phyloP scores from a whole-genome alignment of 1,140 invertebrate genomes.

The Nephila pilipes region DNA sequence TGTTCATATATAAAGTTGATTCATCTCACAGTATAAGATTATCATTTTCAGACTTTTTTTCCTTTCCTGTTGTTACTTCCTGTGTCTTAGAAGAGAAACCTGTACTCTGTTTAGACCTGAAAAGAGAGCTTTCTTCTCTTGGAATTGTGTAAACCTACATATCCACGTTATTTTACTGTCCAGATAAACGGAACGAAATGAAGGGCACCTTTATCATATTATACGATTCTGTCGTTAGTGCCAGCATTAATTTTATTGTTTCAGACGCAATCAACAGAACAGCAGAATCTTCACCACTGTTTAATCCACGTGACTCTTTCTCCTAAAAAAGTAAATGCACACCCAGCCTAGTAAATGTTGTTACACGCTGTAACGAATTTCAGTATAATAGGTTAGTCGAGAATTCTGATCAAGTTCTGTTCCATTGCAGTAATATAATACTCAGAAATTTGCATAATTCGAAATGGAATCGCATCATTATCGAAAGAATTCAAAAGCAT shows the following conservation, averaged over 20 bases:
- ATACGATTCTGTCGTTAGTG: constrained; percentile 7
- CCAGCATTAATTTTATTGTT: constrained; percentile 45
- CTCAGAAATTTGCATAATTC: background rate
- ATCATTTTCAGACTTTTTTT: no score
- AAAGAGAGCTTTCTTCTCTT: no score
- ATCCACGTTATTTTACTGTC: no score
- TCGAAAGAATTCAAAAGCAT: background rate
- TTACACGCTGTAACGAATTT: constrained; percentile 17
- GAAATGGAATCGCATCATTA: background rate
- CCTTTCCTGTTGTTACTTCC: no score
- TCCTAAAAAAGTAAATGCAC: constrained; percentile 41
- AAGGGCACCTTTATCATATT: no score
- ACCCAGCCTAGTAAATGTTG: constrained; percentile 15
- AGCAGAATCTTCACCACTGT: background rate
- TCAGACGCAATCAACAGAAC: constrained; percentile 26
- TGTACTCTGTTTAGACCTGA: no score
- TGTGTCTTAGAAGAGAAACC: no score
- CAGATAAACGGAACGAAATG: no score
- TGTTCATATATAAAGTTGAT: no score
- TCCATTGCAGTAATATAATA: background rate
- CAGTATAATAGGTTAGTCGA: background rate
- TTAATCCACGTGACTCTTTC: constrained; percentile 48
- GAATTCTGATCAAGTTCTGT: background rate
- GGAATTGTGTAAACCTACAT: no score
- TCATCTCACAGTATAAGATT: no score